These are phyloP conservation scores for Megaceryle torquata DNA, from an alignment of 2,113 vertebrate genomes.

Conservation along the genomic window DNA sequence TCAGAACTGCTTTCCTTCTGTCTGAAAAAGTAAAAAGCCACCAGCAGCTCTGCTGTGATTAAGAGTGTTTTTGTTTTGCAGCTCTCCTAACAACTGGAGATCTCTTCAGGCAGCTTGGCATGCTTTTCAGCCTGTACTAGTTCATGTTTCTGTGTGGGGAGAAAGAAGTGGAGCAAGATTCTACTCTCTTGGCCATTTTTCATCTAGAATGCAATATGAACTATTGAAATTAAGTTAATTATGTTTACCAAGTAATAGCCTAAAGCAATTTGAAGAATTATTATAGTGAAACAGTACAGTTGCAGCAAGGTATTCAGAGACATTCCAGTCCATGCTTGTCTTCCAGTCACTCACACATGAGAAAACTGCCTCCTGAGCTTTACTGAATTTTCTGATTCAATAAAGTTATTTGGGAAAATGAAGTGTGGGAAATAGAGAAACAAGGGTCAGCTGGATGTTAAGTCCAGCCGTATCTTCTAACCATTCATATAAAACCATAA, in stretches of 20 bases:
- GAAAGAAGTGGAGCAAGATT: neutral
- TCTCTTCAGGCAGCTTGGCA: neutral
- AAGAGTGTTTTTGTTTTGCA: neutral
- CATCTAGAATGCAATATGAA: neutral
- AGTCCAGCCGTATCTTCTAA: neutral
- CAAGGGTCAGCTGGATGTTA: neutral
- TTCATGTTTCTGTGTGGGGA: neutral
- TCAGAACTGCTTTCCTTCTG: neutral
- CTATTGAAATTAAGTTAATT: slow-evolving; percentile 27
- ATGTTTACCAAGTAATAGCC: slow-evolving; percentile 27
- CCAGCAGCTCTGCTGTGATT: neutral
- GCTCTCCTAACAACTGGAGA: neutral
- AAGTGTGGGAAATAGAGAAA: neutral
- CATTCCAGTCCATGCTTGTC: neutral
- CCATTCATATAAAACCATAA: neutral
- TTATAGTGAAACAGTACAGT: neutral
- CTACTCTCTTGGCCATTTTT: neutral
- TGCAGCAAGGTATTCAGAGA: neutral
- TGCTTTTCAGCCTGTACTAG: fast-evolving
- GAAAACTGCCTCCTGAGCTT: neutral
- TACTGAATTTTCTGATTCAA: neutral
- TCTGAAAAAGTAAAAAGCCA: neutral
- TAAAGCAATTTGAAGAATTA: neutral
- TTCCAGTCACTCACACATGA: neutral
- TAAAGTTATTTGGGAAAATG: neutral